These are phyloP conservation scores for Penaeus chinensis DNA, from an alignment of 1,140 invertebrate species.

Conservation along the genomic window DNA sequence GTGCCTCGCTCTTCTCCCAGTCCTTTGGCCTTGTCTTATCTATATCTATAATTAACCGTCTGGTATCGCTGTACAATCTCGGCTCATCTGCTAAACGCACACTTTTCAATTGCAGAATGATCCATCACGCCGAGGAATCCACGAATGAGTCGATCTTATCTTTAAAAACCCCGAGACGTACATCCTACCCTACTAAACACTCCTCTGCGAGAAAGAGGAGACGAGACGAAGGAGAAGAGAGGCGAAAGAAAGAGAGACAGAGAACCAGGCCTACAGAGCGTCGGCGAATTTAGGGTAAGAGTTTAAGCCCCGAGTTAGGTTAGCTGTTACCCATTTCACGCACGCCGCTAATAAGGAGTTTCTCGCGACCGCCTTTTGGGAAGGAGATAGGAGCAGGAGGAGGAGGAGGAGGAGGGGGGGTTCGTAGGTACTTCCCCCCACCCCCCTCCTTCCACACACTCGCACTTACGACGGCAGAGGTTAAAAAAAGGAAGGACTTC, in stretches of 20 bases:
- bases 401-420: background rate
- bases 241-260: background rate
- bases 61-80: too few relatives aligned
- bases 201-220: background rate
- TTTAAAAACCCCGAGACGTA: background rate
- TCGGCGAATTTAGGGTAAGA: conserved; percentile 7
- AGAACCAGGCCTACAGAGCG: background rate
- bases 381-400: background rate
- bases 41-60: too few relatives aligned
- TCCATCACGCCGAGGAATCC: too few relatives aligned
- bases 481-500: too few relatives aligned
- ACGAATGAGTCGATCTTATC: too few relatives aligned
- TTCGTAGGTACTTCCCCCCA: too few relatives aligned
- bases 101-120: too few relatives aligned
- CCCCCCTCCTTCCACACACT: too few relatives aligned
- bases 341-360: background rate
- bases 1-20: background rate
- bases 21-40: background rate
- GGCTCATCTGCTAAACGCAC: too few relatives aligned
- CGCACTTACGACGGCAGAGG: too few relatives aligned
- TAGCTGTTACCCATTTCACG: background rate
- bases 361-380: background rate
- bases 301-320: background rate
- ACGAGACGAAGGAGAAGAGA: background rate
- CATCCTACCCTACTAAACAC: background rate